A percentile compares a stretch with the other conserved stretches of the same genome.
Conservation (phyloP, 2,797 vertebrate species). For the Typhlichthys subterraneus region DNA sequence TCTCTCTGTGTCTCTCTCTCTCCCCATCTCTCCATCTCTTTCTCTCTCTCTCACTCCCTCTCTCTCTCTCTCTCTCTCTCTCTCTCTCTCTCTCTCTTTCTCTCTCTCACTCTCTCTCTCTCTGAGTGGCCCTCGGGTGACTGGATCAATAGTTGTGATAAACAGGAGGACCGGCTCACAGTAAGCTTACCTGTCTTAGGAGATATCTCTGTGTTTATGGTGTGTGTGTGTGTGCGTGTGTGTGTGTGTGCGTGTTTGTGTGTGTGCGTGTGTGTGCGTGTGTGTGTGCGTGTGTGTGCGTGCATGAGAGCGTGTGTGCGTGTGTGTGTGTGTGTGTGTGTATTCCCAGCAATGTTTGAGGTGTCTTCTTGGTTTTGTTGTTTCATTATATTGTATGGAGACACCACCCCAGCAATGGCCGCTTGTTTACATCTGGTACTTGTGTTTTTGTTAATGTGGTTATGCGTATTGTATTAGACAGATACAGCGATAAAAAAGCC, state of each 20-base stretch:
- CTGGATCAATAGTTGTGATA: slow-evolving; percentile 60
- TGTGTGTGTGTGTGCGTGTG: neutral
- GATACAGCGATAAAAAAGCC: neutral
- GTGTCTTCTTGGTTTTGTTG: too few species aligned
- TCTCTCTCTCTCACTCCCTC: slow-evolving; percentile 7
- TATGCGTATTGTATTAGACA: neutral
- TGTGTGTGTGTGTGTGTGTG: neutral
- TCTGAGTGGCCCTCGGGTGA: slow-evolving; percentile 35
- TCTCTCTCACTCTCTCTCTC: slow-evolving; percentile 6
- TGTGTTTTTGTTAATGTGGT: too few species aligned
- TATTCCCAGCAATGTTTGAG: too few species aligned
- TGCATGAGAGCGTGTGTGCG: slow-evolving; percentile 12
- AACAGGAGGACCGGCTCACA: slow-evolving; percentile 45
- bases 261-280: slow-evolving; percentile 10
- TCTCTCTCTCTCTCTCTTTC: slow-evolving; percentile 20
- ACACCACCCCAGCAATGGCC: too few species aligned
- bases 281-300: slow-evolving; percentile 12
- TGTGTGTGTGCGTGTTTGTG: neutral
- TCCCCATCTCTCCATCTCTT: too few species aligned
- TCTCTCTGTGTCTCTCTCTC: neutral
- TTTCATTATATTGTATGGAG: too few species aligned
- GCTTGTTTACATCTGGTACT: too few species aligned
- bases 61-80: neutral
- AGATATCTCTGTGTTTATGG: slow-evolving; percentile 21
- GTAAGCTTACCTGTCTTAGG: slow-evolving; percentile 50